phyloP scores from a whole-genome alignment of 2,113 vertebrate species.

The Rhea americana region DNA sequence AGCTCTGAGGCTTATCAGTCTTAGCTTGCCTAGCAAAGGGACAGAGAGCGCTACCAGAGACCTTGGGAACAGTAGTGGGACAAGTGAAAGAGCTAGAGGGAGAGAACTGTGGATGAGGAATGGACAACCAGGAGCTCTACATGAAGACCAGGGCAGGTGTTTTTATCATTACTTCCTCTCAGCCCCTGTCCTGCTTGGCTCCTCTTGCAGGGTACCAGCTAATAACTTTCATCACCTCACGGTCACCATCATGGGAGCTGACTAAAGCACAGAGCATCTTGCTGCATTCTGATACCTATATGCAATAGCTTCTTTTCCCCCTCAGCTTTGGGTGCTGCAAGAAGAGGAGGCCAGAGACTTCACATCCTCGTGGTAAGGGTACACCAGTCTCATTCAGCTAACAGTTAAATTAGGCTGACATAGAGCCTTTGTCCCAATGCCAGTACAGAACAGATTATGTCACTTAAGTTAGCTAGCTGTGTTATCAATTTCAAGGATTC shows the following conservation, averaged over 20 bases:
- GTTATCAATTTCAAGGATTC: neutral
- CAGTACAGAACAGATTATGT: neutral
- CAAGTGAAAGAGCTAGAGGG: neutral
- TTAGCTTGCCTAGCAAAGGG: neutral
- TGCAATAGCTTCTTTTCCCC: neutral
- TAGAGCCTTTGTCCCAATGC: neutral
- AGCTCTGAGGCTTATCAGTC: neutral
- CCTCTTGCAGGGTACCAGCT: accelerated
- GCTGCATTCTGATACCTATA: neutral
- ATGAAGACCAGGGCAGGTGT: neutral
- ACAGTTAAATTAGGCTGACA: neutral
- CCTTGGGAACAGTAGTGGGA: neutral
- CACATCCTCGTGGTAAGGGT: neutral
- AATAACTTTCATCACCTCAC: neutral
- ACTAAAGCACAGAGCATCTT: accelerated
- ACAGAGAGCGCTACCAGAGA: neutral
- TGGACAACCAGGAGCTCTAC: neutral
- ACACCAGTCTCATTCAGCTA: neutral
- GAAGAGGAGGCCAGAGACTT: neutral
- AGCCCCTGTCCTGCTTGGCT: neutral
- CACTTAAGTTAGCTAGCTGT: neutral
- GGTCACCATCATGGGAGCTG: neutral
- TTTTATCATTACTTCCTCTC: neutral
- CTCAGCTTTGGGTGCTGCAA: neutral
- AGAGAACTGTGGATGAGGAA: neutral